Base-by-base conservation (phyloP, 2,113 vertebrate genomes). In the Entelurus aequoreus region DNA sequence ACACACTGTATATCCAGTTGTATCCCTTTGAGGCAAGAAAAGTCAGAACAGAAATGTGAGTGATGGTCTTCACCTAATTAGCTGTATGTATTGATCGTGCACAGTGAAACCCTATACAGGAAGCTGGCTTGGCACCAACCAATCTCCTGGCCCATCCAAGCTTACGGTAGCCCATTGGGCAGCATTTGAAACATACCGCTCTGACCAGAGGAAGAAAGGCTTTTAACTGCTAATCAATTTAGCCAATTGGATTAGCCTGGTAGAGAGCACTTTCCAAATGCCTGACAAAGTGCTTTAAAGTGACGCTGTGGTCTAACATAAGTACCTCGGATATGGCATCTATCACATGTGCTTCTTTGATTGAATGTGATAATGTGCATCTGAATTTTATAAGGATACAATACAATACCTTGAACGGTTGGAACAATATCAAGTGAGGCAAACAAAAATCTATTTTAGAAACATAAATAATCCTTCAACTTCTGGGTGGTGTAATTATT, bases 161-260 rank as follows among this genome's bases (percentile, higher is more conserved):
- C 72, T 75, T 28, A 71, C 67, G 76, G 64, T 79, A 77, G 74
- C 77, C 72, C 72, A 74, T 64, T 78, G 74, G 79, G 83, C 82
- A 82, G 63, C 81, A 83, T 80, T 71, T 80, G 76, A 70, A 82
- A 77, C 44, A 48, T 62, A 85, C 72, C 68, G 71, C 75, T 81
- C 68, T 38, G 70, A 78, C 78, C 69, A 79, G 77, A 81, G 84
- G 82, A 87, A 85, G 84, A 83, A 80, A 83, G 75, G 85, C 84
- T 88, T 88, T 88, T 88, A 88, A 86, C 82, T 79, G 82, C 84
- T 79, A 79, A 88, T 86, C 85, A 87, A 86, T 87, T 84, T 71
- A 58, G 66, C 72, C 78, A 85, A 88, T 87, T 77, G 75, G 76
- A 87, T 88, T 87, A 85, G 76, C 64, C 63, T 71, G 63, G 73